Evolutionary conservation across 2,888 invertebrate species (phyloP).

Genomic region (Drosophila atroscutellata): DNA sequence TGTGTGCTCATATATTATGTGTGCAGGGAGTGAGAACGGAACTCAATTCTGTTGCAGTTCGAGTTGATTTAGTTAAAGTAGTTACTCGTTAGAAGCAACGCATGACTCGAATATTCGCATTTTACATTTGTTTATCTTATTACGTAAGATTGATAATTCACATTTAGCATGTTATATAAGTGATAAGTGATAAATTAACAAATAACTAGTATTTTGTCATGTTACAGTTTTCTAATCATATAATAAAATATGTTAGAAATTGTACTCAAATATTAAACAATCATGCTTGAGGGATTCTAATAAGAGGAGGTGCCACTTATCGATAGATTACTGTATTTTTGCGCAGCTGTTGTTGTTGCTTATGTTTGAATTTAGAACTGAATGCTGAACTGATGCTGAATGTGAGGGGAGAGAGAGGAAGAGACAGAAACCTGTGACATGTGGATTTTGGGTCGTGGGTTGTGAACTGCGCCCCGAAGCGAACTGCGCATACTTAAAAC

Average conservation of each 20-base stretch:
- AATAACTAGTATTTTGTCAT: background rate
- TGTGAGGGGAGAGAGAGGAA: constrained; percentile 5
- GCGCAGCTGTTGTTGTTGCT: constrained; percentile 35
- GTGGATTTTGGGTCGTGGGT: constrained; percentile 40
- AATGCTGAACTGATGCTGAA: constrained; percentile 18
- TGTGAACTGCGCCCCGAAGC: constrained; percentile 36
- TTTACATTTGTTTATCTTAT: background rate
- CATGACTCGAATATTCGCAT: background rate
- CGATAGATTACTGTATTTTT: constrained; percentile 13
- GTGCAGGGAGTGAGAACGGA: constrained; percentile 18
- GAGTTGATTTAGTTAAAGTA: constrained; percentile 36
- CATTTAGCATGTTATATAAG: background rate
- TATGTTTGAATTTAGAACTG: constrained; percentile 28
- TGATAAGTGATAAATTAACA: background rate
- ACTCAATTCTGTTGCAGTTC: constrained; percentile 33
- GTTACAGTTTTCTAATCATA: background rate
- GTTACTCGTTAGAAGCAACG: background rate
- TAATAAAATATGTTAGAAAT: background rate
- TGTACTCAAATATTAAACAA: background rate
- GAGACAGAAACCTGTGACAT: constrained; percentile 34
- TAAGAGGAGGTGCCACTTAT: background rate
- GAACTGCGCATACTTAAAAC: constrained; percentile 40
- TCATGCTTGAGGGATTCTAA: background rate
- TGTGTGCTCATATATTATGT: constrained; percentile 22
- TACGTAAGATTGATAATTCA: background rate